phyloP scores from a whole-genome alignment of 2,888 invertebrate genomes.

The Smittia aterrima region DNA sequence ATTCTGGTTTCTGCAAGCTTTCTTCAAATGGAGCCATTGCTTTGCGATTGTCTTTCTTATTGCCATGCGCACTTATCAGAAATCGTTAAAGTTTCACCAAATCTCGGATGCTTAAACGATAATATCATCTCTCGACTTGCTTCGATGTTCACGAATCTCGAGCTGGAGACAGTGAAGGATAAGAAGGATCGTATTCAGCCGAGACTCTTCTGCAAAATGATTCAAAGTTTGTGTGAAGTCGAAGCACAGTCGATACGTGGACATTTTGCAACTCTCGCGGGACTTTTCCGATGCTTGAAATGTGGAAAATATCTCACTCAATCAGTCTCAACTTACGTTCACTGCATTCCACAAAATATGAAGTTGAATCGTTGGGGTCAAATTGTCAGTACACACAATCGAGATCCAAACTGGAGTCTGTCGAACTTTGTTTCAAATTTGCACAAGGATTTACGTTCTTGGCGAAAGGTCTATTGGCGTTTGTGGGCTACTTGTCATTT shows the following conservation, averaged over 20 bases:
- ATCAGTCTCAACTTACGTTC: conserved; percentile 68
- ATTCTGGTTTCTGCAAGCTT: conserved; percentile 93
- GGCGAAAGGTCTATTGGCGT: conserved; percentile 92
- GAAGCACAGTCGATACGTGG: conserved; percentile 74
- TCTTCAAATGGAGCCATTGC: conserved; percentile 85
- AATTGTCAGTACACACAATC: conserved; percentile 67
- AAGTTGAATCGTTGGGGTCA: conserved; percentile 71
- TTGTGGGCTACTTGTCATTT: conserved; percentile 91
- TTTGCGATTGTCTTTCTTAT: conserved; percentile 80
- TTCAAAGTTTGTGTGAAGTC: conserved; percentile 71
- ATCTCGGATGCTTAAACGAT: conserved; percentile 86
- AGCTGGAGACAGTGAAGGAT: conserved; percentile 80
- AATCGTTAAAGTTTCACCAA: conserved; percentile 80
- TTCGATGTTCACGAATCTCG: conserved; percentile 82
- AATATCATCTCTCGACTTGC: conserved; percentile 70
- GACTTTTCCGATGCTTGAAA: conserved; percentile 66
- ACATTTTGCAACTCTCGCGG: conserved; percentile 76
- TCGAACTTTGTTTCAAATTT: conserved; percentile 75
- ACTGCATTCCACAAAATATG: conserved; percentile 71
- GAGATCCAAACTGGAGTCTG: conserved; percentile 76
- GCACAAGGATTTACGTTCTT: conserved; percentile 75
- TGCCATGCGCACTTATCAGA: conserved; percentile 85
- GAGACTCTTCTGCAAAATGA: conserved; percentile 78
- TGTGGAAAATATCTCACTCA: conserved; percentile 52
- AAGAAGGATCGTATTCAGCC: conserved; percentile 87